Evolutionary conservation across 2,113 vertebrate species (phyloP).

Genomic region (Archilochus colubris): DNA sequence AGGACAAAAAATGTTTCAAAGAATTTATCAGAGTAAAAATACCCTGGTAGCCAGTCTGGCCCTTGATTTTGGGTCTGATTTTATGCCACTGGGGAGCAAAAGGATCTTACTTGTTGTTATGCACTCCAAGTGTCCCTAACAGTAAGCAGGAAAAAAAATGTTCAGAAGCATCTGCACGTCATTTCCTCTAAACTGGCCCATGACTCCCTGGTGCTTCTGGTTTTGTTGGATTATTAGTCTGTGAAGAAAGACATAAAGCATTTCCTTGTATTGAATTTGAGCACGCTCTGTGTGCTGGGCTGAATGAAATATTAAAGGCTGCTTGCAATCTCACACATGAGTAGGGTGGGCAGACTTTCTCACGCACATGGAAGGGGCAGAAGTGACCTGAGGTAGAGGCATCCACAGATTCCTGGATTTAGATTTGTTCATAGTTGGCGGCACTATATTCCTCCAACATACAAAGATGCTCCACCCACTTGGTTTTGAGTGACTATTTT

Average conservation of each 20-base stretch:
- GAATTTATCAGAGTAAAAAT: not conserved
- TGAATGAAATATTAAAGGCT: conserved; percentile 89
- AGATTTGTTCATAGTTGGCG: not conserved
- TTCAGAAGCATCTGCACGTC: conserved; percentile 35
- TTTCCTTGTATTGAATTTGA: conserved; percentile 86
- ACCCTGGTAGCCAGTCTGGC: not conserved
- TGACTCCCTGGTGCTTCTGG: conserved; percentile 65
- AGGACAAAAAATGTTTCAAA: not conserved
- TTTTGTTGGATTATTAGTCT: conserved; percentile 78
- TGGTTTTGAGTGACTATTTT: not conserved
- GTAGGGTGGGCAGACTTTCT: conserved; percentile 76
- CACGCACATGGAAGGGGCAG: conserved; percentile 46
- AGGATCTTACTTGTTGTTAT: conserved; percentile 20
- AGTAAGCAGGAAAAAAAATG: conserved; percentile 49
- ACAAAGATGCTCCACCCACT: not conserved
- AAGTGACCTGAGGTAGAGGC: conserved; percentile 48
- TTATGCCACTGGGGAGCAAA: not conserved
- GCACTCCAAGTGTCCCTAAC: conserved; percentile 55
- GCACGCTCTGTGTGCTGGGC: conserved; percentile 79
- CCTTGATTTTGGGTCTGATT: not conserved
- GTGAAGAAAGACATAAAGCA: conserved; percentile 79
- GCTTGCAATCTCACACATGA: conserved; percentile 82
- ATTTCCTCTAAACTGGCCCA: conserved; percentile 67
- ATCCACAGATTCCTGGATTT: conserved; percentile 33
- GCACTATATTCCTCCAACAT: not conserved